These are phyloP conservation scores for Mastomys natalensis DNA, from an alignment of 2,113 vertebrate species.

Conservation along the genomic window DNA sequence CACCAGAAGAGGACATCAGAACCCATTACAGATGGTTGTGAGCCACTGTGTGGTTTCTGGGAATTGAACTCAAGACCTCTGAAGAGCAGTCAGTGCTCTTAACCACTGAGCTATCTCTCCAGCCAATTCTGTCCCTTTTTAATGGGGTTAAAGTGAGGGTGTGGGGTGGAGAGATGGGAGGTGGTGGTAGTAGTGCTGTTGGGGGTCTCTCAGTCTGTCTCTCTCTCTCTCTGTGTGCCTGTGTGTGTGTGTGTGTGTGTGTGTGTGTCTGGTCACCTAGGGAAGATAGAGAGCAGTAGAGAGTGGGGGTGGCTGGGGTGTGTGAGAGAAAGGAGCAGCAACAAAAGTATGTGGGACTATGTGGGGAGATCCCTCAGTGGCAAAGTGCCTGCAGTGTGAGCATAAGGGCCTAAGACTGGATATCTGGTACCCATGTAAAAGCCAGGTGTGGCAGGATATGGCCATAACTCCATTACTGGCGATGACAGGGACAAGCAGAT, in stretches of 20 bases:
- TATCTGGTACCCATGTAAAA: not conserved
- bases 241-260: not conserved
- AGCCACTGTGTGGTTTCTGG: too few species aligned
- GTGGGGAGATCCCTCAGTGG: not conserved
- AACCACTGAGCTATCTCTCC: too few species aligned
- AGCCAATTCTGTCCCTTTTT: conserved; percentile 74
- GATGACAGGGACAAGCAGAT: not conserved
- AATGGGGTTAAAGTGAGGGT: conserved; percentile 69
- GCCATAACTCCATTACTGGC: not conserved
- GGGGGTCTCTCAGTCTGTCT: not conserved
- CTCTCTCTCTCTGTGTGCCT: not conserved
- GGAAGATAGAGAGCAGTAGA: not conserved
- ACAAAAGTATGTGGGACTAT: not conserved
- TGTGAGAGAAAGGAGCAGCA: not conserved
- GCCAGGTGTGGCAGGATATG: too few species aligned
- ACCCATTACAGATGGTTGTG: too few species aligned
- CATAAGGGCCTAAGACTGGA: too few species aligned
- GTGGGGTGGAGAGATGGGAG: not conserved
- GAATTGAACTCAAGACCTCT: too few species aligned
- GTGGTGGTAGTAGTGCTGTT: not conserved
- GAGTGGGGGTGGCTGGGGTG: not conserved
- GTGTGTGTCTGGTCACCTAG: not conserved
- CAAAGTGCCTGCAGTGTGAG: not conserved
- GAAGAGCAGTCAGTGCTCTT: too few species aligned
- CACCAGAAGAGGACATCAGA: too few species aligned